Percentiles rank a stretch among this genome's conserved stretches.
Evolutionary conservation across 2,797 vertebrate species (phyloP).

Genomic region (Aulostomus chinensis): DNA sequence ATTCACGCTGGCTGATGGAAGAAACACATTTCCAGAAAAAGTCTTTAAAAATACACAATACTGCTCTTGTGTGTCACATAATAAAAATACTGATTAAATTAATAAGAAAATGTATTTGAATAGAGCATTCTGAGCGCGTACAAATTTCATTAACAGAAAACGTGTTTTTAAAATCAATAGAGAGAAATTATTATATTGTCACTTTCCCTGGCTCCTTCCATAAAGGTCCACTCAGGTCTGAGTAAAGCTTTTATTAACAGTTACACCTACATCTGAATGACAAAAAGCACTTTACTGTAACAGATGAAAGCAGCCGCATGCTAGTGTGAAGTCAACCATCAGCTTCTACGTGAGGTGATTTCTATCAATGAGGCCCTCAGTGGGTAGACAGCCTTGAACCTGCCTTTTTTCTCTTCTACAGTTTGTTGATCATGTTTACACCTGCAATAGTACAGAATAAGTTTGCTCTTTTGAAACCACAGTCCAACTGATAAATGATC

Average conservation of each 20-base stretch:
- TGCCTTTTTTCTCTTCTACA: slow-evolving; percentile 12
- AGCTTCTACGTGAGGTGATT: slow-evolving; percentile 5
- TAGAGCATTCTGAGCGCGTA: not conserved
- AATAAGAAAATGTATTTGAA: no score
- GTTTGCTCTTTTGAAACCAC: slow-evolving; percentile 25
- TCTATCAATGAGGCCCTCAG: slow-evolving; percentile 14
- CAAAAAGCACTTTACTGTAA: no score
- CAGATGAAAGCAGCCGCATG: no score
- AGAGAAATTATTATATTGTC: not conserved
- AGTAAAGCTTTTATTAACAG: no score
- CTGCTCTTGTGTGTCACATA: no score
- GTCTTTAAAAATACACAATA: no score
- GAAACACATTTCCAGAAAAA: not conserved
- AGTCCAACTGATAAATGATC: slow-evolving; percentile 34
- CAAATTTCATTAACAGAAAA: no score
- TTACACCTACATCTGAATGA: no score
- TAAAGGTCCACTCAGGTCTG: no score
- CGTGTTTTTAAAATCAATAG: no score
- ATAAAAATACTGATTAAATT: no score
- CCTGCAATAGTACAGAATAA: slow-evolving; percentile 11
- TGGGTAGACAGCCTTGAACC: slow-evolving; percentile 13
- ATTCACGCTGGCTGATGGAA: no score
- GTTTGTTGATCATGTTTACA: slow-evolving; percentile 33
- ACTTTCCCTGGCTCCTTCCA: not conserved
- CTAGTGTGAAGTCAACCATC: not conserved